Conservation (phyloP, 2,797 vertebrate genomes). For the Sitta carolinensis region DNA sequence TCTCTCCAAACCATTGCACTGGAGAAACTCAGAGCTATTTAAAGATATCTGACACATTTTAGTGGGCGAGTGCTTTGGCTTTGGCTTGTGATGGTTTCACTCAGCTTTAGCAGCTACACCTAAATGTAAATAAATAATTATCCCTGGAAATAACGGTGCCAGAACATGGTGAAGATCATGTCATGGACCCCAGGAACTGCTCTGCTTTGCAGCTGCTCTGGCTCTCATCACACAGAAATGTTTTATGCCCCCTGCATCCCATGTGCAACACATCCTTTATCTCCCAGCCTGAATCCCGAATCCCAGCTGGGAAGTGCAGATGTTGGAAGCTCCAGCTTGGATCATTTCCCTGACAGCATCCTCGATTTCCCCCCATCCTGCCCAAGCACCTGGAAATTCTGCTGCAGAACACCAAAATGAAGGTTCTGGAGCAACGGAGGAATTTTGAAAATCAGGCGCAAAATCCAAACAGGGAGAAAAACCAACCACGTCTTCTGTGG, state of each 20-base stretch:
- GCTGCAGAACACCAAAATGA: neutral
- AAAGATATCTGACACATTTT: neutral
- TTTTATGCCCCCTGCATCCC: neutral
- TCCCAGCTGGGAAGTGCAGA: conserved; percentile 16
- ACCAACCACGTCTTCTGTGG: no score
- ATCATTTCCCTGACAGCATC: neutral
- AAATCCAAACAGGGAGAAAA: neutral
- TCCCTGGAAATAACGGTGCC: neutral
- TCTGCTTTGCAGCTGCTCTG: neutral
- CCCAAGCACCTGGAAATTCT: neutral
- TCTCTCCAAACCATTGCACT: neutral
- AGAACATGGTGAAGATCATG: neutral
- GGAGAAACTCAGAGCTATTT: neutral
- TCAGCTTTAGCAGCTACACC: neutral
- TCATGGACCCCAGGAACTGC: neutral
- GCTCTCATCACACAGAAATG: neutral
- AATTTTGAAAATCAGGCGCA: neutral
- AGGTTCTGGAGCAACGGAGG: neutral
- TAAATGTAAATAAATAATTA: neutral
- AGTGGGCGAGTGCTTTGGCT: neutral
- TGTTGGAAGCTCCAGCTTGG: neutral
- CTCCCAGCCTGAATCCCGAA: neutral
- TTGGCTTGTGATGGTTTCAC: neutral
- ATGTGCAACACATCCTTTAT: conserved; percentile 41
- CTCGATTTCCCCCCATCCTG: neutral